Evolutionary conservation across 2,888 invertebrate genomes (phyloP).

Genomic region (Cantharis nigra): DNA sequence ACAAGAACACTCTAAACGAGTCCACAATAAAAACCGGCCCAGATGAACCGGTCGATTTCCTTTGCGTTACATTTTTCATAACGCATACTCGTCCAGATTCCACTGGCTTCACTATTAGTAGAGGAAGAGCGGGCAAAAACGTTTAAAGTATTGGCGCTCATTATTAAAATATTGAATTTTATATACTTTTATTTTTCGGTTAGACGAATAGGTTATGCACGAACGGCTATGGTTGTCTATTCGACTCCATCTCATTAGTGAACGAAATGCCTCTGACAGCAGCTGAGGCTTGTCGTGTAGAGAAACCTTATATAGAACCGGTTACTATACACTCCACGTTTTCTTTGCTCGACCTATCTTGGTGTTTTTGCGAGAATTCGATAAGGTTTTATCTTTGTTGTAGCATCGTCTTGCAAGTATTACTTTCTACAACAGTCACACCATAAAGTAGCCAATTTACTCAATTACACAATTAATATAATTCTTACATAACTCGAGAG

Average conservation of each 20-base stretch:
- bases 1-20: conserved; percentile 27
- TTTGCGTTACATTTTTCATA: conserved; percentile 54
- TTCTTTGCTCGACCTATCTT: conserved; percentile 48
- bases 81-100: conserved; percentile 50
- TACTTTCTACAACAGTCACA: conserved; percentile 20
- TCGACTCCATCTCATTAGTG: conserved; percentile 59
- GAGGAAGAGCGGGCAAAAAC: not conserved
- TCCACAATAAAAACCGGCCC: conserved; percentile 25
- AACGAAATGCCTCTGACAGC: conserved; percentile 57
- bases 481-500: not conserved
- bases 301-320: conserved; percentile 52
- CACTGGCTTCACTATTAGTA: conserved; percentile 39
- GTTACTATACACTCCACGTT: conserved; percentile 50
- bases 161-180: not conserved
- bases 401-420: conserved; percentile 43
- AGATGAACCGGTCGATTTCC: conserved; percentile 28
- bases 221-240: conserved; percentile 51
- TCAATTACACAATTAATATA: not conserved
- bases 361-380: conserved; percentile 51
- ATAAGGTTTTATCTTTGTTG: conserved; percentile 53
- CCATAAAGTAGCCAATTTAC: conserved; percentile 3
- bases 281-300: conserved; percentile 49
- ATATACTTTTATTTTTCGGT: conserved; percentile 16
- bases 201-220: conserved; percentile 22
- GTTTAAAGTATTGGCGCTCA: not conserved